Base-by-base conservation (phyloP, 2,797 vertebrate genomes). In the Chaenodraco wilsoni region DNA sequence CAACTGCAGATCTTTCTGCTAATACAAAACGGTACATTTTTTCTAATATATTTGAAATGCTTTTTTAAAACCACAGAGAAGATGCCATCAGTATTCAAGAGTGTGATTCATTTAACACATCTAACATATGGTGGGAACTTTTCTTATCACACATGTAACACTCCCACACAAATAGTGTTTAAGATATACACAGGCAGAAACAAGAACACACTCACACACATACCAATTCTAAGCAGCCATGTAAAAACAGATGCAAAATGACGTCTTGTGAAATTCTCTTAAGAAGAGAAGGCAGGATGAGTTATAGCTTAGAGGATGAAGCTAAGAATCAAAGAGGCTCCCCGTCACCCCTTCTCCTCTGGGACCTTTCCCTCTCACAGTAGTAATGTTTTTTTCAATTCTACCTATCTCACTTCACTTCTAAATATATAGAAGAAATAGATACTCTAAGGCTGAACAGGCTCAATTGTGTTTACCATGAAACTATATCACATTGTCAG, bases 401-500 rank as follows among this genome's bases (percentile, higher is more conserved):
- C 54, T 27, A 44, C 9, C 41, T 50, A 19, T 51, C 11, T 50
- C 5, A 7, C 50, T 50, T 14, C 23, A 54, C 19, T 45, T 46
- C 9, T 41, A 33, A 41, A 11, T 59, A 11, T 3, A 48, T 23
- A 27, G 11, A 2, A 11, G 11, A 79, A 61, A 77, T 50, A 2
- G 9, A 81, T 78, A 27, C 27, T 52, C 51, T 40, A 23, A 55
- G 27, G 23, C 23, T 69, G 37, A 62, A 40, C 45, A 60, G 46
- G 19, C 64, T 66, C 52, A 31, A 23, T 57, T 33, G n/a, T 75
- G 65, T 44, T 73, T 67, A 60, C 16, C 10, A 33, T 45, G 60
- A 82, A 66, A 75, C 33, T 69, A 10, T 68, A 60, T 67, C 65
- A 79, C 78, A 66, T n/a, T 23, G 69, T 81, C 62, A 64, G 72